Evolutionary conservation across 2,113 vertebrate species (phyloP).

Genomic region (Cacatua alba): DNA sequence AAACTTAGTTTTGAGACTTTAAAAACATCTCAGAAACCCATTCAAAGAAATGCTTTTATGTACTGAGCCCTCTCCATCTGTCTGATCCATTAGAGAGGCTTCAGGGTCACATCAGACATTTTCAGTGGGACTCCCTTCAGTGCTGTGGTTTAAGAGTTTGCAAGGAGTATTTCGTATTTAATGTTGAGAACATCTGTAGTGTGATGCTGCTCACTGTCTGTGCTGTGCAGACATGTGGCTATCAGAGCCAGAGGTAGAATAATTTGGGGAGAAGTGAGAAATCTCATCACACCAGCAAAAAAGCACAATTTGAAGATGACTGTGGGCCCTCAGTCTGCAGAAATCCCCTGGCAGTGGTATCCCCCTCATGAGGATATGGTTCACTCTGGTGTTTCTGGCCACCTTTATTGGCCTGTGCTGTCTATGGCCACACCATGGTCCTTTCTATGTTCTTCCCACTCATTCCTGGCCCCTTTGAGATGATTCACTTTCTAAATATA

Average conservation of each 20-base stretch:
- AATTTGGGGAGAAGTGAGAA: neutral
- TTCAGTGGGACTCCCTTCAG: neutral
- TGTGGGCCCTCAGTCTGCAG: neutral
- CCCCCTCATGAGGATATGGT: neutral
- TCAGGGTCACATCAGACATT: neutral
- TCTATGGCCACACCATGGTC: neutral
- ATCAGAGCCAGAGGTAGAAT: neutral
- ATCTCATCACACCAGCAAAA: neutral
- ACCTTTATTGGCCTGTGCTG: neutral
- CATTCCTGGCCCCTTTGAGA: neutral
- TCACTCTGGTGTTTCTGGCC: neutral
- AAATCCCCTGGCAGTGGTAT: neutral
- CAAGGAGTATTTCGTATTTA: neutral
- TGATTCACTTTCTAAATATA: constrained; percentile 2
- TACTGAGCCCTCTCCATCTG: neutral
- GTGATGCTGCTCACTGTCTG: neutral
- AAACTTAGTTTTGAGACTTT: neutral
- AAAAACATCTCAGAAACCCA: neutral
- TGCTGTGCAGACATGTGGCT: neutral
- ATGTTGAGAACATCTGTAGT: neutral
- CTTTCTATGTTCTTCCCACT: neutral
- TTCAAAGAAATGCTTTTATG: neutral
- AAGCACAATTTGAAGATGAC: neutral
- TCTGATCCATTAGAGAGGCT: neutral
- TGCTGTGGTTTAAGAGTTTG: neutral